Conservation (phyloP, 2,797 vertebrate genomes). For the Coilia nasus region DNA sequence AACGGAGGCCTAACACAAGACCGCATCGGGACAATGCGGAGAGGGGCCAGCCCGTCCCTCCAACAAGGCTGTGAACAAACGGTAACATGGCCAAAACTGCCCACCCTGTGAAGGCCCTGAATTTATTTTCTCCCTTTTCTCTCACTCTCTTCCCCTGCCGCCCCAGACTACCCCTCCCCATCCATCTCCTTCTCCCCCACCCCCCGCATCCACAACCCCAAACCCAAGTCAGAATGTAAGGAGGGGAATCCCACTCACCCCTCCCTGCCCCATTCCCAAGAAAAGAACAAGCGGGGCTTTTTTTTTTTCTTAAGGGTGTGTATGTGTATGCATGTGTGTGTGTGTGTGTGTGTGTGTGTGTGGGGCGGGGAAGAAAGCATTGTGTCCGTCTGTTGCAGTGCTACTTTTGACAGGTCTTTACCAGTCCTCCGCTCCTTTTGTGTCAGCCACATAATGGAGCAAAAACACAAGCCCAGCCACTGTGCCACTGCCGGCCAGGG, state of each 20-base stretch:
- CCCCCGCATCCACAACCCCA: constrained; percentile 52
- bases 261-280: constrained; percentile 40
- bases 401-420: constrained; percentile 93
- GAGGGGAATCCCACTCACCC: background rate
- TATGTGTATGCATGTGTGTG: too few relatives aligned
- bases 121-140: constrained; percentile 84
- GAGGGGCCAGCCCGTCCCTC: constrained; percentile 70
- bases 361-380: constrained; percentile 88
- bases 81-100: constrained; percentile 84
- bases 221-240: constrained; percentile 28
- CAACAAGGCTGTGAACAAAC: constrained; percentile 91
- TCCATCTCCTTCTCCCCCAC: constrained; percentile 53
- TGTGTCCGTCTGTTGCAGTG: constrained; percentile 83
- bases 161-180: constrained; percentile 62
- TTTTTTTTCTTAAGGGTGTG: constrained; percentile 59
- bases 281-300: constrained; percentile 75
- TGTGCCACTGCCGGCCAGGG: constrained; percentile 75
- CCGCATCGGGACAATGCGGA: constrained; percentile 78
- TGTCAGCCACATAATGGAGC: constrained; percentile 89
- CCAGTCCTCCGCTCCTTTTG: constrained; percentile 88
- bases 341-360: constrained; percentile 42
- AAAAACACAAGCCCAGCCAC: constrained; percentile 92
- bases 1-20: constrained; percentile 76
- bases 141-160: constrained; percentile 76
- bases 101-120: constrained; percentile 80